These are phyloP conservation scores for Pentalonia nigronervosa DNA, from an alignment of 1,140 invertebrate genomes.

Conservation along the genomic window DNA sequence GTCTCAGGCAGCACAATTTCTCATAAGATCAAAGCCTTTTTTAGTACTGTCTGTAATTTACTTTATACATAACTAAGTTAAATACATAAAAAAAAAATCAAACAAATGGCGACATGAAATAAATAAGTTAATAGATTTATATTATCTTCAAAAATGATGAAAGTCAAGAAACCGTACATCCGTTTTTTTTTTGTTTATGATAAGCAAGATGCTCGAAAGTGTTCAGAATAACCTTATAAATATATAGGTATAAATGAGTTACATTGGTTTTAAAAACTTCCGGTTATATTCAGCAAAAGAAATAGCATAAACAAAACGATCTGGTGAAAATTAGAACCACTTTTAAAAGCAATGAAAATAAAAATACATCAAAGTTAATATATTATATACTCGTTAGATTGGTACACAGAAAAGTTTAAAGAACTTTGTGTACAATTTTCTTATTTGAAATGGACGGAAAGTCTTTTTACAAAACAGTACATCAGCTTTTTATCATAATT, in stretches of 20 bases:
- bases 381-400: background rate
- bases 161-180: background rate
- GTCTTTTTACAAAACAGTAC: background rate
- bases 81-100: background rate
- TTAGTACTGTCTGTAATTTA: background rate
- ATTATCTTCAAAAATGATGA: background rate
- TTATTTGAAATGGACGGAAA: background rate
- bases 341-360: background rate
- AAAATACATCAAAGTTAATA: constrained; percentile 29
- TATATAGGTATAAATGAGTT: background rate
- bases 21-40: background rate
- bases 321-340: background rate
- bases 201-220: background rate
- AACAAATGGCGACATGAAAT: background rate
- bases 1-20: background rate
- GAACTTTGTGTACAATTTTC: background rate
- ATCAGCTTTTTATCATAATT: background rate
- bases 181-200: background rate
- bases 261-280: background rate
- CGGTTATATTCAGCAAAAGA: background rate
- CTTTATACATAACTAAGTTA: background rate
- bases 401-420: background rate
- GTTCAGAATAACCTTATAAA: background rate
- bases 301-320: background rate
- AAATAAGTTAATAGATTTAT: background rate